Evolutionary conservation across 2,888 invertebrate genomes (phyloP).

Genomic region (Stenotaenia linearis): DNA sequence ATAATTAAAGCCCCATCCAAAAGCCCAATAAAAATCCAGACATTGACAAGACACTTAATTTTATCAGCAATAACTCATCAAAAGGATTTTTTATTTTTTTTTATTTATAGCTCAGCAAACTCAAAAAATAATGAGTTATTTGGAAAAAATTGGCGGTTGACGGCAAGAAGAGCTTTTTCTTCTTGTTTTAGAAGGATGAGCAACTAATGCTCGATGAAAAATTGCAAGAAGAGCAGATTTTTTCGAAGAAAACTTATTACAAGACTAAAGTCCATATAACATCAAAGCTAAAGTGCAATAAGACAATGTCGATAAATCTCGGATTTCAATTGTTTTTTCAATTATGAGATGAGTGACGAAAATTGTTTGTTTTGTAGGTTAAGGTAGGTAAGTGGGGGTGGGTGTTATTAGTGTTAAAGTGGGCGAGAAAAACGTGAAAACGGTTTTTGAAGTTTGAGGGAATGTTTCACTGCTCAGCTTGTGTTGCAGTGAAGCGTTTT

Average conservation of each 20-base stretch:
- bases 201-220: background rate
- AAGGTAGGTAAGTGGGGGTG: too few species aligned
- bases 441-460: too few species aligned
- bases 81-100: background rate
- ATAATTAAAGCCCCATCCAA: too few species aligned
- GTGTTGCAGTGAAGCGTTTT: too few species aligned
- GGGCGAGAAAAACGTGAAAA: too few species aligned
- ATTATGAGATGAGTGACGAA: too few species aligned
- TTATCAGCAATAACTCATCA: background rate
- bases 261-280: background rate
- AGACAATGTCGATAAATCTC: too few species aligned
- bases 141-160: background rate
- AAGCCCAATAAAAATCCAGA: background rate
- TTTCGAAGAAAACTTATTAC: background rate
- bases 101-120: background rate
- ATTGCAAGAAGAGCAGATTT: background rate
- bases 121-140: background rate
- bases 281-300: too few species aligned
- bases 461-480: too few species aligned
- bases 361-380: too few species aligned
- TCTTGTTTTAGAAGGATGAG: background rate
- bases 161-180: background rate
- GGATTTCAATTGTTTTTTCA: too few species aligned
- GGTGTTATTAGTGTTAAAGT: too few species aligned
- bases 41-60: background rate